Evolutionary conservation across 2,888 invertebrate genomes (phyloP), one percentile per base, ranked within the genome.

Genomic region (Eumacrocentrus americanus): DNA sequence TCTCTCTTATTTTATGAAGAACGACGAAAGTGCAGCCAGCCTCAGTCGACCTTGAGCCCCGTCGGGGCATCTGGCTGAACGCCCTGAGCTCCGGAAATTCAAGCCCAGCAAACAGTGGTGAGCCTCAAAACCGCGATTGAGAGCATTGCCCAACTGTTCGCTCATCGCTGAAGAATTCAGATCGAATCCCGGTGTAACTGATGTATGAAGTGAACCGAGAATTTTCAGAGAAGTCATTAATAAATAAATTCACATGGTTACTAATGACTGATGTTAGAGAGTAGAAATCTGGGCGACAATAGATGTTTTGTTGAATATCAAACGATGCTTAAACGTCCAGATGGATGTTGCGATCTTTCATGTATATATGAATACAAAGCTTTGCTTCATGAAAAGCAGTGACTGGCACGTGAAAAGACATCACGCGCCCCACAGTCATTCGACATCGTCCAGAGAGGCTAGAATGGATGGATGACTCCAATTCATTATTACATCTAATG

Each of bases 131-230:
- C 44, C 40, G 50, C 20, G 12, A 42, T 29, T 38, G 38, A 51
- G 12, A 6, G 42, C 34, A 51, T 50, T 42, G 11, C 42, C 25
- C 29, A 51, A 51, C 50, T 18, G 42, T 60, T 58, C 60, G 54
- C 64, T 72, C 71, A 70, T 69, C 66, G 64, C 61, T 53, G 52
- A 65, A 66, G 72, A 70, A 71, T 71, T 70, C 67, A 64, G 68
- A 68, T 67, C 67, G 66, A 67, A 29, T 29, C 29, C 29, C 29
- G 29, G 9, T 29, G 9, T 29, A 29, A 29, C 29, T 9, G 48
- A 38, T 25, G 35, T 22, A 44, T 48, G 34, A 46, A 50, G 54
- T 53, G 9, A 25, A 7, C 37, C 9, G 23, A 16, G 40, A 25
- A 9, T 44, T 23, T 18, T 40, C 16, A n/a, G 40, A 42, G n/a